Conservation (phyloP, 2,888 invertebrate species). For the Mycalesis mineus region DNA sequence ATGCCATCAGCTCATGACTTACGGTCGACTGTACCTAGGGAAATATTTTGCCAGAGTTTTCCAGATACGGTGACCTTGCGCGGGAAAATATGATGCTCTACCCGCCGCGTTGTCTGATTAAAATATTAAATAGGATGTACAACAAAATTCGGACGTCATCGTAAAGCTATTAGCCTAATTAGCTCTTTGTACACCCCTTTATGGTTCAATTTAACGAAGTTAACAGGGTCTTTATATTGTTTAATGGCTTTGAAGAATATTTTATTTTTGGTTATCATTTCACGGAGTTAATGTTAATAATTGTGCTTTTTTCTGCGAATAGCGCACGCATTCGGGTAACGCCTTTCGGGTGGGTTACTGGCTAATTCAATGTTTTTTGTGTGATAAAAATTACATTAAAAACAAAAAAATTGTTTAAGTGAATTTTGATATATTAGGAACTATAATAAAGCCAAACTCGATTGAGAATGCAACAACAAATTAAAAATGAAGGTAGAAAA, state of each 20-base stretch:
- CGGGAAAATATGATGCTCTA: constrained; percentile 34
- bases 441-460: too few species aligned
- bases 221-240: neutral
- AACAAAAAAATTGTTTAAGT: too few species aligned
- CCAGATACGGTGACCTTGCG: constrained; percentile 38
- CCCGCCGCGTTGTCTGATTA: constrained; percentile 15
- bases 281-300: too few species aligned
- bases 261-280: too few species aligned
- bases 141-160: constrained; percentile 7
- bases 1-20: constrained; percentile 10
- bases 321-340: too few species aligned
- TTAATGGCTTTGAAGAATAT: neutral
- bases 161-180: constrained; percentile 21
- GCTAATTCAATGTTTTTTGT: too few species aligned
- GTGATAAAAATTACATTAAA: too few species aligned
- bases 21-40: constrained; percentile 10
- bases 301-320: too few species aligned
- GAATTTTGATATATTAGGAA: too few species aligned
- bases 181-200: constrained; percentile 5
- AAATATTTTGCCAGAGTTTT: constrained; percentile 28
- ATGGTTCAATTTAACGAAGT: neutral
- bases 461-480: too few species aligned
- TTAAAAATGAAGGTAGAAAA: too few species aligned
- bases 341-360: too few species aligned
- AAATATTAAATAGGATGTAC: constrained; percentile 14